A percentile compares a stretch with the other conserved stretches of the same genome.
These are phyloP conservation scores for Hypanus sabinus DNA, from an alignment of 2,113 vertebrate genomes.

Conservation along the genomic window DNA sequence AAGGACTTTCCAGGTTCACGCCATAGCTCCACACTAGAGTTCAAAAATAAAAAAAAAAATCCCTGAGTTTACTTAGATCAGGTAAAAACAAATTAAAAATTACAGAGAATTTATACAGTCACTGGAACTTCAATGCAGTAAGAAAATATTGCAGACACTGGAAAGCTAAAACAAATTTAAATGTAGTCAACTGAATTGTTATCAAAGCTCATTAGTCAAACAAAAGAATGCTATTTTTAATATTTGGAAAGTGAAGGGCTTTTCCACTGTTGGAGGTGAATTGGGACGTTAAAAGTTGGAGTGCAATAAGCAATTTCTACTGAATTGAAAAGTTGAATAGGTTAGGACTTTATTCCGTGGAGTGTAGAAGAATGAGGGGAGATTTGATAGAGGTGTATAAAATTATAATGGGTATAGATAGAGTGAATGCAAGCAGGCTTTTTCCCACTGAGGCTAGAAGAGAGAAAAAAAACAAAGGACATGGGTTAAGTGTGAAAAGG, in stretches of 20 bases:
- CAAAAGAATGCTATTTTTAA: background rate
- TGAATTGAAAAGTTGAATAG: no score
- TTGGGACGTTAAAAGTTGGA: background rate
- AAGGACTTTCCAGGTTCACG: constrained; percentile 83
- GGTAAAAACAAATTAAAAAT: background rate
- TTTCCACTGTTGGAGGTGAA: background rate
- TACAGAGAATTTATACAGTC: background rate
- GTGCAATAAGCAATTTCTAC: background rate
- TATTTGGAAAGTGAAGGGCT: background rate
- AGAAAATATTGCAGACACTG: no score
- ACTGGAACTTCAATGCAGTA: background rate
- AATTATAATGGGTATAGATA: no score
- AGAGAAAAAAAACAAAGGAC: no score
- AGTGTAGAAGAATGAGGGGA: no score
- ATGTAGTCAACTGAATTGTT: background rate
- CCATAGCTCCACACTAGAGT: constrained; percentile 80
- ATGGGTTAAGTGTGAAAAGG: no score
- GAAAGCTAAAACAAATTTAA: no score
- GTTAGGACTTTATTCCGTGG: no score
- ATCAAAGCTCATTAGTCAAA: background rate
- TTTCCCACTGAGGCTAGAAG: no score
- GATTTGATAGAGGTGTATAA: no score
- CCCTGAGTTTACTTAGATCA: background rate
- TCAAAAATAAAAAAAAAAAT: constrained; percentile 33
- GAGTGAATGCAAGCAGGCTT: no score